A percentile compares a stretch with the other conserved stretches of the same genome.
phyloP scores from a whole-genome alignment of 2,888 invertebrate genomes.

The Tubulanus polymorphus region DNA sequence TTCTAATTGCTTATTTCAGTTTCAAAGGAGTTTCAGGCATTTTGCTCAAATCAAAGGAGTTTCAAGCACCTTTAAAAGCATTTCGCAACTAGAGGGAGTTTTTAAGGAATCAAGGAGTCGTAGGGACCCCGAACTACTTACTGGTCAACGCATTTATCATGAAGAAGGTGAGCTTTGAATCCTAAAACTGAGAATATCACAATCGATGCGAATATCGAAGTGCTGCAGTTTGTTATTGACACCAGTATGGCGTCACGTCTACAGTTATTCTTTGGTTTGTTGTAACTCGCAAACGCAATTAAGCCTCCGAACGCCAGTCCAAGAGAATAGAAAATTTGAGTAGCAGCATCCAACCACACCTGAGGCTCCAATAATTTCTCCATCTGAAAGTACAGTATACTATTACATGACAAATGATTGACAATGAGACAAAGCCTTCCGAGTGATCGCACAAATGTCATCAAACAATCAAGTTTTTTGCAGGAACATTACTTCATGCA shows the following conservation, averaged over 20 bases:
- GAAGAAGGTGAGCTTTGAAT: conserved; percentile 74
- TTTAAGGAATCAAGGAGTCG: too few species aligned
- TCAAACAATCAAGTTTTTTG: too few species aligned
- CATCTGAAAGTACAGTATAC: conserved; percentile 62
- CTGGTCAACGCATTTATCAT: conserved; percentile 33
- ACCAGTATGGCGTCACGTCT: conserved; percentile 86
- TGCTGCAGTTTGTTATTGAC: conserved; percentile 86
- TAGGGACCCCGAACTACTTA: too few species aligned
- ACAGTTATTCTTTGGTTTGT: conserved; percentile 90
- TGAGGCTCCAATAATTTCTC: conserved; percentile 80
- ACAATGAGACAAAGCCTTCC: too few species aligned
- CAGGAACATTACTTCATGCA: too few species aligned
- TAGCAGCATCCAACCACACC: conserved; percentile 94
- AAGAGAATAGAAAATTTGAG: conserved; percentile 94
- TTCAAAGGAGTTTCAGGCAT: too few species aligned
- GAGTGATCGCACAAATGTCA: too few species aligned
- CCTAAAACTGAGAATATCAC: conserved; percentile 94
- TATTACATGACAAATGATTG: too few species aligned
- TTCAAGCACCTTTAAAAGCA: too few species aligned
- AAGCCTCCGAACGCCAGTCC: conserved; percentile 92
- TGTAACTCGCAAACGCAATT: conserved; percentile 94
- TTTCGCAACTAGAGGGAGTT: too few species aligned
- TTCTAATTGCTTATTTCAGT: too few species aligned
- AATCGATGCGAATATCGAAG: conserved; percentile 89
- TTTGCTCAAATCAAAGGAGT: too few species aligned